Conservation (phyloP, 2,797 vertebrate genomes). For the Dallia pectoralis region DNA sequence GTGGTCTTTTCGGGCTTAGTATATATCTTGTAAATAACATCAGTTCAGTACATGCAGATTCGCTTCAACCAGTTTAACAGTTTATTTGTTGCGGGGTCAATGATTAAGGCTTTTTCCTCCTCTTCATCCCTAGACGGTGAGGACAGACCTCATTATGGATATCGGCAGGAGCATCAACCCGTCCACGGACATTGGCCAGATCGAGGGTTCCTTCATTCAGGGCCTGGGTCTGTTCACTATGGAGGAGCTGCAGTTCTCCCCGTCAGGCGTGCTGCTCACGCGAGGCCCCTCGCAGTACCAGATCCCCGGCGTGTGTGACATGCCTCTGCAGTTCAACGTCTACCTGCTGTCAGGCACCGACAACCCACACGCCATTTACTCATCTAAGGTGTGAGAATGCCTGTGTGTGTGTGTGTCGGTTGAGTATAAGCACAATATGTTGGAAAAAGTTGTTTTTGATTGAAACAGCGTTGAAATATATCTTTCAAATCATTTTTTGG, state of each 20-base stretch:
- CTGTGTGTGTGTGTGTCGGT: background rate
- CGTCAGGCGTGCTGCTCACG: slow-evolving; percentile 78
- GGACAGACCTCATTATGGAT: slow-evolving; percentile 72
- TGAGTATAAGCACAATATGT: background rate
- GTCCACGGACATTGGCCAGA: slow-evolving; percentile 77
- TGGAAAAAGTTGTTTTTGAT: background rate
- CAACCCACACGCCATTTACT: slow-evolving; percentile 85
- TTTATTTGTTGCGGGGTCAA: no score
- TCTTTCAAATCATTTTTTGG: background rate
- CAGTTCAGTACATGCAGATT: no score
- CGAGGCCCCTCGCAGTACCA: slow-evolving; percentile 81
- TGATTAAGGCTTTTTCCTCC: background rate
- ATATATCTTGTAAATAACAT: no score
- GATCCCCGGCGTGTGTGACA: slow-evolving; percentile 81
- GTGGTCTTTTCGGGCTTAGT: no score
- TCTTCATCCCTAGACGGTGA: slow-evolving; percentile 62
- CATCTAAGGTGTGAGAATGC: slow-evolving; percentile 77
- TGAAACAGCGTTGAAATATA: background rate
- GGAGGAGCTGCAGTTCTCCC: slow-evolving; percentile 86
- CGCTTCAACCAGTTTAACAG: no score
- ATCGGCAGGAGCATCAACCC: slow-evolving; percentile 75
- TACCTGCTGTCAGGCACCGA: slow-evolving; percentile 71
- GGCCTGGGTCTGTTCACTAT: slow-evolving; percentile 81
- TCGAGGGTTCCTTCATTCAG: slow-evolving; percentile 85
- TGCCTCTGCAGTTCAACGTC: slow-evolving; percentile 76